Evolutionary conservation across 30 jellyfish, hydroid and myxozoan genomes (phyloP), one percentile per base, ranked within the genome.

Genomic region (Hydractinia symbiolongicarpus): DNA sequence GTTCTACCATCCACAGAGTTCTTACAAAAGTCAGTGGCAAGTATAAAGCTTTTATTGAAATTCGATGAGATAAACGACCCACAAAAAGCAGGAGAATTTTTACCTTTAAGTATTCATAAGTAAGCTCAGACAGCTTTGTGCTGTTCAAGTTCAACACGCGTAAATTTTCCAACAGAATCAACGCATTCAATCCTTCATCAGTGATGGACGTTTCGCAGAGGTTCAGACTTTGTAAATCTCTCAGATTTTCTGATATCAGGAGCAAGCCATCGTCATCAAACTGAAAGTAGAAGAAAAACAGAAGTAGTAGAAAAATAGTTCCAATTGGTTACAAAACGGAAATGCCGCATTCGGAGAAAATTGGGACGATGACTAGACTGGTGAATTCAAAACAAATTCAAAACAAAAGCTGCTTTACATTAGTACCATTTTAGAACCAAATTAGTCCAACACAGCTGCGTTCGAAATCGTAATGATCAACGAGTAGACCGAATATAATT

Each of bases 151-250:
- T 90, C 21, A 90, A 79, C 66, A 56, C 73, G 62, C 64, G 78
- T 79, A 90, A 66, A 54, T 84, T 90, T 50, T 89, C 95, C 87
- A 90, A 50, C 53, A 85, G 74, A 50, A 80, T 49, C 81, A 90
- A 72, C 52, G 91, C 64, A 19, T 55, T 61, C 9, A 90, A 87
- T 13, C 95, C 97, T 11, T 61, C 95, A 60, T 90, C 97, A 4
- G 95, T 90, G 4, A 90, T 94, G 1, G 95, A 82, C n/a, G 95
- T 90, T 72, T 90, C 97, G 81, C 95, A 80, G 17, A 90, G 88
- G 55, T 90, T 90, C 70, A 90, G 64, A 55, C 93, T 81, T 66
- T 90, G 94, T 61, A 90, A 69, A 10, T 90, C 62, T 53, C 49
- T 74, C 50, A 85, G 72, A 61, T 86, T 93, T 54, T 90, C 97